Evolutionary conservation across 2,113 vertebrate species (phyloP), one percentile per base, ranked within the genome.

Genomic region (Oenanthe melanoleuca): DNA sequence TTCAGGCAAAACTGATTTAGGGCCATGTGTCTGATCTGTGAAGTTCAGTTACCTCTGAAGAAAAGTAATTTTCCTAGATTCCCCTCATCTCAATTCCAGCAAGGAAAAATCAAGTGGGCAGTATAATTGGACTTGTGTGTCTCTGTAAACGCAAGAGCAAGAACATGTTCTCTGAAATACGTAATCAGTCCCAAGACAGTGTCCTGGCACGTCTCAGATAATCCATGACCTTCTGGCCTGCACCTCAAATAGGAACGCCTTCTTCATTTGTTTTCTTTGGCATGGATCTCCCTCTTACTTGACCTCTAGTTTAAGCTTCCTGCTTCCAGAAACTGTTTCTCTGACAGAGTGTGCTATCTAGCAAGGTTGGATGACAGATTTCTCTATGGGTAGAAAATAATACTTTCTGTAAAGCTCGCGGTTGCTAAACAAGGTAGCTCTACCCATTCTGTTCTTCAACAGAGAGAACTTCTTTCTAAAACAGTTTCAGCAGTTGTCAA

Each of bases 211-310:
- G 63, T 93, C 69, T 92, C 75, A 92, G 70, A 94, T 81, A 81
- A 93, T 92, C 86, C 88, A 8, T 77, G 91, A 96, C 85, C 88
- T 86, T 80, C 81, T 95, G 92, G 87, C 82, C 88, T 86, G 63
- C 38, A 96, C 80, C 73, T 92, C 86, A 90, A 84, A 91, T 63
- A 95, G 85, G 67, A 96, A 96, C 23, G 18, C 90, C 92, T 85
- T 89, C 74, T 72, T 89, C 1, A 0, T 53, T 79, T 92, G 64
- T 94, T 96, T 91, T 78, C 80, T 93, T 93, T 93, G 89, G 95
- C 77, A 60, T 21, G 19, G 71, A 44, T 80, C 50, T 73, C 64
- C 21, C 34, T 66, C 82, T 94, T 92, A 89, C 86, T 94, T 86
- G 88, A 96, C 78, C 88, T 72, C 59, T 73, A 94, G 44, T 79